These are phyloP conservation scores for Lissonota sp. DNA, from an alignment of 2,888 invertebrate genomes.

Conservation along the genomic window DNA sequence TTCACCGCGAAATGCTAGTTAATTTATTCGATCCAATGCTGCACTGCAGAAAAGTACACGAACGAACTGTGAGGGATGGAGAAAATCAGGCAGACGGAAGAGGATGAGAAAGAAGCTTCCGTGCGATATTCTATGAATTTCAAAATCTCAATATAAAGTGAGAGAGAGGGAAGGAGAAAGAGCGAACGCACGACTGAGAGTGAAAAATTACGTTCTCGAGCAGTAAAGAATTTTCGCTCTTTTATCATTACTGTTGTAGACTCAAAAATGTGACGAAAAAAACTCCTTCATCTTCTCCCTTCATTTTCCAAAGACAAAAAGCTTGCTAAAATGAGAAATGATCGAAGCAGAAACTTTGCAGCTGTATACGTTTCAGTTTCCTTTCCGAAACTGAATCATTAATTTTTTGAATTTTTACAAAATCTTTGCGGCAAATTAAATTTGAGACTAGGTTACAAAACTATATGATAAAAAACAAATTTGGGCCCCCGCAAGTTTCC, in stretches of 20 bases:
- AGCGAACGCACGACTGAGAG: slow-evolving; percentile 8
- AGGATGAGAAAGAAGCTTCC: slow-evolving; percentile 20
- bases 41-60: slow-evolving; percentile 27
- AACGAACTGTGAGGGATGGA: not conserved
- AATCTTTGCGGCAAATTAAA: no score
- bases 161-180: slow-evolving; percentile 6
- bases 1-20: slow-evolving; percentile 47
- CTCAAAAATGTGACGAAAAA: slow-evolving; percentile 11
- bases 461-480: no score
- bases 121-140: slow-evolving; percentile 59
- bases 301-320: not conserved
- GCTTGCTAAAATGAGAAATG: not conserved
- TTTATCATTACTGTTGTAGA: slow-evolving; percentile 10
- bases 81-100: not conserved
- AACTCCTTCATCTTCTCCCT: slow-evolving; percentile 13
- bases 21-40: slow-evolving; percentile 61
- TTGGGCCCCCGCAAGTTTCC: no score
- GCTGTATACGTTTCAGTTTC: not conserved
- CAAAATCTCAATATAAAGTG: slow-evolving; percentile 31
- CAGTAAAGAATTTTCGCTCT: not conserved
- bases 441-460: no score
- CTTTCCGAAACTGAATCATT: no score
- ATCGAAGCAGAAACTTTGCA: not conserved
- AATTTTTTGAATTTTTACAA: no score
- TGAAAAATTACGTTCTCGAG: slow-evolving; percentile 7